phyloP scores from a whole-genome alignment of 2,113 vertebrate genomes.

The Lepisosteus oculatus region DNA sequence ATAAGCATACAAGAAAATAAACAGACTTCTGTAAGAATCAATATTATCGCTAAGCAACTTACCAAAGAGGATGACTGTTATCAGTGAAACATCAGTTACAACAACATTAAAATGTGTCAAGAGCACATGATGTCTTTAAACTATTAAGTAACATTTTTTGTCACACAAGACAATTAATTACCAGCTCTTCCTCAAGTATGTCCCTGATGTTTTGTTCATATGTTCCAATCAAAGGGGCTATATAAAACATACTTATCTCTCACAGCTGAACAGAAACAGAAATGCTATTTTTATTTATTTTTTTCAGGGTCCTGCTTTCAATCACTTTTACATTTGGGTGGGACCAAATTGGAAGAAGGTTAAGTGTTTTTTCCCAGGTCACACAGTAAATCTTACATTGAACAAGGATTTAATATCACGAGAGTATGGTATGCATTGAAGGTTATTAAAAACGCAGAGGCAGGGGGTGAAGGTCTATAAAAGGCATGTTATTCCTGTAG shows the following conservation, averaged over 20 bases:
- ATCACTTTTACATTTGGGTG: constrained; percentile 1
- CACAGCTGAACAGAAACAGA: neutral
- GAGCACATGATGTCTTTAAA: no score
- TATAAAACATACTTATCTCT: neutral
- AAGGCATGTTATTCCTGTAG: neutral
- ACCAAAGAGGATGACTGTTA: no score
- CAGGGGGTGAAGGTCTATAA: neutral
- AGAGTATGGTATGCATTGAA: neutral
- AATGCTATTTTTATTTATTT: neutral
- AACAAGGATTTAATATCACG: constrained; percentile 5
- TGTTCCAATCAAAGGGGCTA: neutral
- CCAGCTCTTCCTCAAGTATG: no score
- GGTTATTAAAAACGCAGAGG: neutral
- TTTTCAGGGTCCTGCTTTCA: neutral
- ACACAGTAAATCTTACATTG: constrained; percentile 6
- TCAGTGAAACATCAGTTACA: no score
- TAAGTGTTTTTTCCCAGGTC: constrained; percentile 6
- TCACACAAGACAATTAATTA: no score
- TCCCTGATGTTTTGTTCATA: no score
- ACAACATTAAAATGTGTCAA: no score
- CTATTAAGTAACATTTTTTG: no score
- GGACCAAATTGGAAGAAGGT: constrained; percentile 1
- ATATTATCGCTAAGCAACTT: neutral
- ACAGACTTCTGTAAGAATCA: neutral
- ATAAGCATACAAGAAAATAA: neutral